Base-by-base conservation (phyloP, 2,113 vertebrate species). In the Lagopus muta region DNA sequence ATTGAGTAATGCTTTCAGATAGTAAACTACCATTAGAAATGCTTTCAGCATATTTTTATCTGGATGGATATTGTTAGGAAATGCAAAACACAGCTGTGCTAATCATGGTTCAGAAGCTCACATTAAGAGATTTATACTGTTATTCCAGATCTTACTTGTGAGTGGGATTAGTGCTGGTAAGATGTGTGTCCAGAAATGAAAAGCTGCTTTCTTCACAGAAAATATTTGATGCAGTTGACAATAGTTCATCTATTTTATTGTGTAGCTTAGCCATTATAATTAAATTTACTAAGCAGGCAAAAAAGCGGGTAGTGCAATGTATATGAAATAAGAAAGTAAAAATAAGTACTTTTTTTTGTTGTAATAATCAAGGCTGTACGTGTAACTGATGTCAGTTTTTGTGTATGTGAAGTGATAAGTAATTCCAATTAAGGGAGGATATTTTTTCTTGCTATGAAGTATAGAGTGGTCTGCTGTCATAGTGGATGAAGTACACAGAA, bases 401-500 rank as follows among this genome's bases (percentile, higher is more conserved):
- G 8, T 67, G 2, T 66, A 6, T 75, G 11, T 32, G 30, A 32
- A 8, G 38, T 88, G 9, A 34, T 38, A 70, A 42, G 5, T 77
- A n/a, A 14, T 40, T 43, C 72, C n/a, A 86, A 4, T 52, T 88
- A 89, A 93, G 55, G 52, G 11, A 62, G 2, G 71, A 9, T 58
- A 91, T 86, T 54, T 47, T 60, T 34, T 86, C 11, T 91, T 91
- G 36, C 38, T 96, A 34, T 95, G 16, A 95, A 99, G 99, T 83
- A 89, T 99, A 79, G 96, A 98, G 47, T 99, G 99, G 99, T 98
- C 98, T 82, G 99, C 98, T 94, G 95, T 99, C 65, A 97, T 99
- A 94, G 99, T 99, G 54, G 99, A 99, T 52, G 99, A 99, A 97
- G 99, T 97, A 32, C 99, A 99, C 30, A 99, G 98, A 97, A 98